Base-by-base conservation (phyloP, 1,140 invertebrate genomes). In the Anoplophora glabripennis region DNA sequence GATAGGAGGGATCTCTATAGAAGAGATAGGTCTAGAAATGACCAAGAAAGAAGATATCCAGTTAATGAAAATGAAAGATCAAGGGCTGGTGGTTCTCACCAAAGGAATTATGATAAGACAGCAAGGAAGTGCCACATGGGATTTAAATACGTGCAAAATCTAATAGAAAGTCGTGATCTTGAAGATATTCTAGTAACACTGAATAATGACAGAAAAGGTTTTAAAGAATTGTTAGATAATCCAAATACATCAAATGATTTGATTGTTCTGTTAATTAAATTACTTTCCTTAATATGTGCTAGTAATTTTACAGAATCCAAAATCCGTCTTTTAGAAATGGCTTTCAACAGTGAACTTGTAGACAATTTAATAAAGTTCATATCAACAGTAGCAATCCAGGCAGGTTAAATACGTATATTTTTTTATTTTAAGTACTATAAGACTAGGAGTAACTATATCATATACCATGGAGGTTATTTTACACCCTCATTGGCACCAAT, bases 241-340 rank as follows among this genome's bases (percentile, higher is more conserved):
- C 52, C 46, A 42, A 48, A 59, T 33, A 12, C 64, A n/a, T 51
- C 10, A 4, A 46, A 45, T 35, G 66, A 68, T 48, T 14, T 59
- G 3, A 48, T 68, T 15, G 51, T 66, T 4, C 14, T 68, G 9
- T 10, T 68, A 34, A 42, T 68, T 5, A 61, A 57, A 49, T 36
- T 68, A 10, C 35, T 66, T 11, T 33, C n/a, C 14, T 55, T 55
- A 46, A 38, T 65, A n/a, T 58, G 51, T 38, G 17, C 33, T 4
- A 63, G 44, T 8, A 3, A 37, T 33, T 68, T 65, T 47, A 9
- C 17, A 5, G 33, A 60, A 12, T 42, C 55, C 8, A 60, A 62
- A 47, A 51, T 53, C 17, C 14, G n/a, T 7, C n/a, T 67, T 0
- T 18, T 65, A 0, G 44, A 48, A 9, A 37, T 45, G 11, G 45